Conservation (phyloP, 2,113 vertebrate genomes). For the Oreochromis niloticus region DNA sequence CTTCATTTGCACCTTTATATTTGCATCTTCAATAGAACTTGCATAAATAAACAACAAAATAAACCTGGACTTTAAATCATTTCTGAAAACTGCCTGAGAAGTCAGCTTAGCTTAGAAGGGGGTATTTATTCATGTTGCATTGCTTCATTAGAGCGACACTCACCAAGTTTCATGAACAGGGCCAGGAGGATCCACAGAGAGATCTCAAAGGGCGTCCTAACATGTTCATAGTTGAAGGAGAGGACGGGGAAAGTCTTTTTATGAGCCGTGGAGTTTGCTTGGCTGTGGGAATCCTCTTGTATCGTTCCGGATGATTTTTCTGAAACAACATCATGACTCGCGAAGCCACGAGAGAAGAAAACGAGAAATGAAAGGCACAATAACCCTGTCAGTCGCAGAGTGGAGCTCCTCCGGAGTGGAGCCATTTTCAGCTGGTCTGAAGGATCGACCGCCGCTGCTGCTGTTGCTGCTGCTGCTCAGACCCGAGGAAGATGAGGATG, state of each 20-base stretch:
- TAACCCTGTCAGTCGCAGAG: neutral
- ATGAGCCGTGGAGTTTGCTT: neutral
- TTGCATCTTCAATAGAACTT: neutral
- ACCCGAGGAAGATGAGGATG: conserved; percentile 5
- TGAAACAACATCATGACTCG: neutral
- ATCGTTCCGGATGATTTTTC: neutral
- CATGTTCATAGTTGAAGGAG: conserved; percentile 74
- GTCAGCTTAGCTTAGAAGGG: neutral
- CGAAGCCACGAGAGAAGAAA: neutral
- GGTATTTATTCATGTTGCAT: neutral
- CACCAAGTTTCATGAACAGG: conserved; percentile 95
- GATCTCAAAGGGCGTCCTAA: conserved; percentile 85
- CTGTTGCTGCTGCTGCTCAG: neutral
- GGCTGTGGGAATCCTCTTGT: neutral
- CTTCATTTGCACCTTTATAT: neutral
- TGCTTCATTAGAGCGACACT: conserved; percentile 18
- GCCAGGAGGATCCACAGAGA: conserved; percentile 93
- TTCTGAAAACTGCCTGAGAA: neutral
- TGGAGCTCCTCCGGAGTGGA: neutral
- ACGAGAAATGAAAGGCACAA: neutral
- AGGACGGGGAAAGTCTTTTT: conserved; percentile 86
- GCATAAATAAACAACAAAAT: neutral
- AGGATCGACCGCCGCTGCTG: neutral
- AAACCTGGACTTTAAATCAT: rapidly evolving
- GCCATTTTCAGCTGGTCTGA: conserved; percentile 4